These are phyloP conservation scores for Ormyrus pomaceus DNA, from an alignment of 2,888 invertebrate genomes.

Conservation along the genomic window DNA sequence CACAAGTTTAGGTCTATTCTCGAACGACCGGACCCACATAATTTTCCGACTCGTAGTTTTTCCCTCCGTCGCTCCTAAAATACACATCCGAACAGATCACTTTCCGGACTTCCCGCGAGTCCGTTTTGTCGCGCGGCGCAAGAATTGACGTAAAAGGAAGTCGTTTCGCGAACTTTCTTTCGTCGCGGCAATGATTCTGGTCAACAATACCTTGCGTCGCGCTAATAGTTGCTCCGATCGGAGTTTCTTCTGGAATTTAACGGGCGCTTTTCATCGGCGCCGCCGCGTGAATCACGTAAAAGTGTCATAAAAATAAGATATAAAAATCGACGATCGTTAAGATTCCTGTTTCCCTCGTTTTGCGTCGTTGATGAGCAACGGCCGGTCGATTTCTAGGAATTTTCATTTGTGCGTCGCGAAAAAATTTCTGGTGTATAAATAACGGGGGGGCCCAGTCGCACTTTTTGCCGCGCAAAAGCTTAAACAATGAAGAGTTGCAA, in stretches of 20 bases:
- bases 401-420: constrained; percentile 8
- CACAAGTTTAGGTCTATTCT: constrained; percentile 10
- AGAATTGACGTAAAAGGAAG: constrained; percentile 67
- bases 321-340: constrained; percentile 9
- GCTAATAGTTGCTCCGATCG: too few species aligned
- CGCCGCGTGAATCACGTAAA: constrained; percentile 25
- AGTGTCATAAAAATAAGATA: too few species aligned
- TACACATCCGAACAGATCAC: too few species aligned
- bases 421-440: too few species aligned
- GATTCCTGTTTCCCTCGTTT: too few species aligned
- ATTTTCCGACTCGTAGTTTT: constrained; percentile 42
- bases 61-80: constrained; percentile 44
- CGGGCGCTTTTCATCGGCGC: background rate
- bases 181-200: constrained; percentile 26
- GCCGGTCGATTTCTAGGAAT: too few species aligned
- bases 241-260: too few species aligned
- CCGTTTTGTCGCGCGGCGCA: constrained; percentile 51
- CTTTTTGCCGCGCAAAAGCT: too few species aligned
- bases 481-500: too few species aligned
- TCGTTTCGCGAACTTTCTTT: constrained; percentile 52
- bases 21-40: background rate
- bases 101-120: constrained; percentile 60
- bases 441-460: too few species aligned
- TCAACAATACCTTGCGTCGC: constrained; percentile 46
- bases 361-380: too few species aligned